Percentiles rank a stretch among this genome's conserved stretches.
Conservation (phyloP, 2,113 vertebrate genomes). For the Notothenia rossii region DNA sequence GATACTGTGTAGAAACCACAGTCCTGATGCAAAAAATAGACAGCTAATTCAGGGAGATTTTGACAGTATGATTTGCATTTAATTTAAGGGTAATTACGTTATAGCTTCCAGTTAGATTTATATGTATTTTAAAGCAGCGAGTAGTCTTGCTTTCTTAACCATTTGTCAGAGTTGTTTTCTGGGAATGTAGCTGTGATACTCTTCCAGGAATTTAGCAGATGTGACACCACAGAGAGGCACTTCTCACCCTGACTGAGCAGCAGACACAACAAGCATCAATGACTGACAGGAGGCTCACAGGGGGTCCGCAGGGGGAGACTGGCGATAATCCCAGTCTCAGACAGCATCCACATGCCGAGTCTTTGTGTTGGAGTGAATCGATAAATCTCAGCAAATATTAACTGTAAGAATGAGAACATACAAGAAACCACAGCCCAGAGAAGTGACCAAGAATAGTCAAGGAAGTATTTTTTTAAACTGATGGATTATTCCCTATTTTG, state of each 20-base stretch:
- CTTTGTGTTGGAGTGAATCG: slow-evolving; percentile 29
- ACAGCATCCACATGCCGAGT: slow-evolving; percentile 24
- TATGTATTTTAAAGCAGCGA: background rate
- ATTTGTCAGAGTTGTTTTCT: background rate
- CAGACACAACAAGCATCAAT: background rate
- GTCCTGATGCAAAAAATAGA: slow-evolving; percentile 6
- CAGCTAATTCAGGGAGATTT: background rate
- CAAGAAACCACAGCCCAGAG: background rate
- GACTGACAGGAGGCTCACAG: slow-evolving; percentile 31
- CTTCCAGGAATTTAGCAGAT: slow-evolving; percentile 38
- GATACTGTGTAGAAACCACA: slow-evolving; percentile 1
- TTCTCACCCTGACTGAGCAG: slow-evolving; percentile 22
- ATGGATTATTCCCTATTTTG: slow-evolving; percentile 1
- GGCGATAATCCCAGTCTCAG: slow-evolving; percentile 65
- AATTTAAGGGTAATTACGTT: background rate
- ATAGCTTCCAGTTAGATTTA: background rate
- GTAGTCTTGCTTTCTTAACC: background rate
- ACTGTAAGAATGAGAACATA: slow-evolving; percentile 3
- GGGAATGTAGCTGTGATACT: slow-evolving; percentile 5
- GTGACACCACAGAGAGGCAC: slow-evolving; percentile 30
- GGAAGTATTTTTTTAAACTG: background rate
- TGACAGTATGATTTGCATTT: background rate
- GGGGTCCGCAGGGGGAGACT: slow-evolving; percentile 46
- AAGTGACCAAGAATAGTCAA: background rate
- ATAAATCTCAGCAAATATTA: slow-evolving; percentile 10